phyloP scores from a whole-genome alignment of 2,888 invertebrate genomes.

The Ametastegia equiseti region DNA sequence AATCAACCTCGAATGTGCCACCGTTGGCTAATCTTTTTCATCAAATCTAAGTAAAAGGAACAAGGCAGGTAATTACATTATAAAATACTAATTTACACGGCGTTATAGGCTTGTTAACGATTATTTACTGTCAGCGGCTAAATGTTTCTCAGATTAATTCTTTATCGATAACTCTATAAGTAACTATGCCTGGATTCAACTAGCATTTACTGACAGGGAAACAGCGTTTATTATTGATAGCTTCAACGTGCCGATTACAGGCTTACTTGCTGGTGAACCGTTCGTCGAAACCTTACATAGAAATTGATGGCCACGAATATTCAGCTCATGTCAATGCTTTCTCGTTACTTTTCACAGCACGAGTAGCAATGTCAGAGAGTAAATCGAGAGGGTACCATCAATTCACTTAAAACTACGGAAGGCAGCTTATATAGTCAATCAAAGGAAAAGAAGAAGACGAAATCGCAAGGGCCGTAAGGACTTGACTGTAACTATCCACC shows the following conservation, averaged over 20 bases:
- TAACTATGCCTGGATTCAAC: constrained; percentile 21
- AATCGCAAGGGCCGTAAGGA: too few relatives aligned
- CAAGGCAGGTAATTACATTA: constrained; percentile 39
- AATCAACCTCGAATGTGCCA: neutral
- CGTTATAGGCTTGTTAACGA: constrained; percentile 43
- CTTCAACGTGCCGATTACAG: constrained; percentile 12
- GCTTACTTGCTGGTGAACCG: constrained; percentile 6
- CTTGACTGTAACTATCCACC: neutral
- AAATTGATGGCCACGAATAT: constrained; percentile 2
- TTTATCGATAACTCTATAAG: neutral
- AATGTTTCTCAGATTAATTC: constrained; percentile 42
- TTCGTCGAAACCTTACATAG: neutral
- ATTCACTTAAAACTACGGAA: too few relatives aligned
- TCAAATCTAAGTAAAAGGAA: neutral
- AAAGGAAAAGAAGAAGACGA: too few relatives aligned
- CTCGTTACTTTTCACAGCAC: neutral
- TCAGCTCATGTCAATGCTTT: constrained; percentile 23
- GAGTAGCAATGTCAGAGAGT: neutral
- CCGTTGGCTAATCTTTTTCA: constrained; percentile 36
- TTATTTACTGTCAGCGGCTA: constrained; percentile 12
- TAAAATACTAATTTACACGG: constrained; percentile 41
- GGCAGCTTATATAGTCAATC: too few relatives aligned
- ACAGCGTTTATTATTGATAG: constrained; percentile 34
- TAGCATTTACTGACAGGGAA: constrained; percentile 8
- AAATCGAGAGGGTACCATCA: neutral